These are phyloP conservation scores for Oopsacas minuta DNA, from an alignment of 37 sponge, comb jelly and placozoan genomes.

Conservation along the genomic window DNA sequence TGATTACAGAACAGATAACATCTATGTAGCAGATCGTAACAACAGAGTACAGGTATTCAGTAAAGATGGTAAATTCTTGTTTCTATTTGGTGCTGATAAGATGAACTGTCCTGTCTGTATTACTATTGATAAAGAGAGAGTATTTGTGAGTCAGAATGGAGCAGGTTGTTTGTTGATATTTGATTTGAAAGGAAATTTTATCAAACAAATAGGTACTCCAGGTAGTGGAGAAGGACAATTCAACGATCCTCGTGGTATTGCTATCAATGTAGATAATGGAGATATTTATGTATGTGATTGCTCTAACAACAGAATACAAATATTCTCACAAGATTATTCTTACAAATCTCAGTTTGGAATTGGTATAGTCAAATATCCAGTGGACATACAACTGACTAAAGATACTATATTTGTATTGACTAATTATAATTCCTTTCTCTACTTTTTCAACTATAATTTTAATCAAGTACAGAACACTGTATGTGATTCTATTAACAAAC, in stretches of 20 bases:
- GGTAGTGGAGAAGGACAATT: not conserved
- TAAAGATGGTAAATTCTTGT: constrained; percentile 14
- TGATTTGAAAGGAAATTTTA: not conserved
- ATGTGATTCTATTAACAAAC: not conserved
- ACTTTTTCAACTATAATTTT: not conserved
- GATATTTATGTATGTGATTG: not conserved
- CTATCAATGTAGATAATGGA: not conserved
- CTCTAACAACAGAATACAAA: not conserved
- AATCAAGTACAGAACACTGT: not conserved
- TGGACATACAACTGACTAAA: not conserved
- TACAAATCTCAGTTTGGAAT: not conserved
- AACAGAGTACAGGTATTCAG: constrained; percentile 13
- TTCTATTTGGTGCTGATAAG: not conserved
- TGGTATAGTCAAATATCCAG: not conserved
- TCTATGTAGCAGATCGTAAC: not conserved
- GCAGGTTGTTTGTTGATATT: not conserved
- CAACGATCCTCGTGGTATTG: not conserved
- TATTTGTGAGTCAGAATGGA: not conserved
- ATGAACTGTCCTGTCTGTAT: not conserved
- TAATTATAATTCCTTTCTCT: not conserved
- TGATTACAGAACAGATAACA: not conserved
- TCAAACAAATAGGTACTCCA: not conserved
- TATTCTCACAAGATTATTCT: not conserved
- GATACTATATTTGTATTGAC: not conserved
- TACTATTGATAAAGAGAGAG: not conserved